These are phyloP conservation scores for Charadrius vociferus DNA, from an alignment of 2,113 vertebrate genomes.

Conservation along the genomic window DNA sequence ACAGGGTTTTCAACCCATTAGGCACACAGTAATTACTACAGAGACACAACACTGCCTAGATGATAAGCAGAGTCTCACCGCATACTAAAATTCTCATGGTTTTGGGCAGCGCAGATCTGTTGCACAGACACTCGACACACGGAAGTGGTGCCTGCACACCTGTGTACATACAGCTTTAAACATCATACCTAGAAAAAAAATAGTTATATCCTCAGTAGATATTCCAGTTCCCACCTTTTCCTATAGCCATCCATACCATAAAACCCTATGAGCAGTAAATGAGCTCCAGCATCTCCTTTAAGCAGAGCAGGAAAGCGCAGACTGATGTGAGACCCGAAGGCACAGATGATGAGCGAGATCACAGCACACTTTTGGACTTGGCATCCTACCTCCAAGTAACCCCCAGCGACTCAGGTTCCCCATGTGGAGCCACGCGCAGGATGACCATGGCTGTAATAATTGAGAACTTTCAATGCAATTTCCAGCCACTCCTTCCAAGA, in stretches of 20 bases:
- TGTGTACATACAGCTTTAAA: neutral
- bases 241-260: neutral
- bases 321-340: fast-evolving
- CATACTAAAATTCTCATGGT: neutral
- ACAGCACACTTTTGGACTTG: neutral
- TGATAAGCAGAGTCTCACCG: neutral
- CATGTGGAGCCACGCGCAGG: neutral
- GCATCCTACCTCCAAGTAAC: neutral
- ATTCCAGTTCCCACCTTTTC: neutral
- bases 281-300: neutral
- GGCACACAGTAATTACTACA: neutral
- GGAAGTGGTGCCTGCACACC: neutral
- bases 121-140: neutral
- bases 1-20: neutral
- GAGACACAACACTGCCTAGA: neutral
- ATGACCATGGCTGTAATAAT: neutral
- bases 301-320: neutral
- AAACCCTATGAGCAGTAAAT: neutral
- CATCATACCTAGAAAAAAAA: neutral
- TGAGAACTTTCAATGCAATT: neutral
- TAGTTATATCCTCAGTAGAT: neutral
- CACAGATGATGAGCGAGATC: neutral
- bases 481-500: neutral
- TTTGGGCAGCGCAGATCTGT: neutral
- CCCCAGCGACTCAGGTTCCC: neutral